Base-by-base conservation (phyloP, 2,797 vertebrate species). In the Helicolenus hilgendorfi region DNA sequence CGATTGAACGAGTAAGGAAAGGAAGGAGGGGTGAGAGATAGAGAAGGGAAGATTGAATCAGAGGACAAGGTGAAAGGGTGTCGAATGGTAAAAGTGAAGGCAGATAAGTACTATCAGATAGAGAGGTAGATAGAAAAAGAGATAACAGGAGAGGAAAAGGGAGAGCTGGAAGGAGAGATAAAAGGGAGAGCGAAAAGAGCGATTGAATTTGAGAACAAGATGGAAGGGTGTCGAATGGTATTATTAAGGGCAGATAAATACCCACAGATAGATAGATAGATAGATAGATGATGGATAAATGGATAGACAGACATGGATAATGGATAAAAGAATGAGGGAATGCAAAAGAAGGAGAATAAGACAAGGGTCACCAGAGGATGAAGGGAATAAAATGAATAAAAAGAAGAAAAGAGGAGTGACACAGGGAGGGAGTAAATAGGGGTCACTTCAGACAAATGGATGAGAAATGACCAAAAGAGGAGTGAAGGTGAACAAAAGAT, bases 21-120 rank as follows among this genome's bases (percentile, higher is more conserved):
- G 24, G 33, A 60, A n/a, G 59, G 15, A 59, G 41, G 22, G 35
- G 36, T 49, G 29, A 18, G 26, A 53, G 70, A 29, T 8, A 20
- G 31, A 62, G 35, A 36, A 71, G 71, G n/a, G 84, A 72, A 89
- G 89, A 95, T 94, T 92, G 72, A 91, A 94, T 95, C 90, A 92
- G 79, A 72, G 64, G 81, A 90, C 77, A 79, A 89, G 89, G 89
- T 91, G 91, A 94, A 87, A 85, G 77, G 83, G 69, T 92, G 87
- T 92, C 3, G 27, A 87, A 91, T 86, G 81, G 75, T 84, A 63
- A 92, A 92, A 86, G 76, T 75, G 83, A 87, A 75, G 88, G 84
- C 69, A 89, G 92, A 89, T 92, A 80, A 90, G 83, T 73, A 72
- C 59, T 75, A 82, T 87, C 72, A 88, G 77, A 86, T 86, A 63